These are phyloP conservation scores for Muricea muricata DNA, from an alignment of 92 coral and sea anemone species.

Conservation along the genomic window DNA sequence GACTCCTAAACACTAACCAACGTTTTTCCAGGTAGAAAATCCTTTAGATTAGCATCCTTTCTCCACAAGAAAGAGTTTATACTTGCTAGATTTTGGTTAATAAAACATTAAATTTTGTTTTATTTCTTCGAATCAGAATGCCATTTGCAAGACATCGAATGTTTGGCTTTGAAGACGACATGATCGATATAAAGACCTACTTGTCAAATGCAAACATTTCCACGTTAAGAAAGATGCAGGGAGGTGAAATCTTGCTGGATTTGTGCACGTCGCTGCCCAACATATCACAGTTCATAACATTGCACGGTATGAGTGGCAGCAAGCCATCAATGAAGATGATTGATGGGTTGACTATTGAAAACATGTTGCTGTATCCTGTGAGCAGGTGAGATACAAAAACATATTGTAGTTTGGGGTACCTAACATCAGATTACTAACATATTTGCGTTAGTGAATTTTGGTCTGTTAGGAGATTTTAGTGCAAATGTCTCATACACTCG, in stretches of 20 bases:
- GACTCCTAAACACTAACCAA: neutral
- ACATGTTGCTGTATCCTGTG: slow-evolving; percentile 50
- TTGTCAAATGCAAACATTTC: slow-evolving; percentile 86
- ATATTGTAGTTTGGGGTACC: no score
- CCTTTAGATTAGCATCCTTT: neutral
- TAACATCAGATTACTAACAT: no score
- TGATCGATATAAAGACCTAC: slow-evolving; percentile 80
- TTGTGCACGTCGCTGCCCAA: slow-evolving; percentile 80
- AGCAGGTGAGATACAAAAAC: slow-evolving; percentile 45
- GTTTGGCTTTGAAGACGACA: slow-evolving; percentile 37
- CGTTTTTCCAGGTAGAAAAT: neutral
- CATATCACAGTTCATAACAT: slow-evolving; percentile 57
- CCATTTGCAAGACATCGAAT: slow-evolving; percentile 19
- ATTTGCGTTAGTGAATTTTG: no score
- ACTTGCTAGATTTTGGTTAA: no score
- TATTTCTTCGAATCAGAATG: neutral
- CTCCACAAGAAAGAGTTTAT: neutral
- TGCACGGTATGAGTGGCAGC: slow-evolving; percentile 25
- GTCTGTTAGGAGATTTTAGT: no score
- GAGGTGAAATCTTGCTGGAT: slow-evolving; percentile 84
- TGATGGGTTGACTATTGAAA: slow-evolving; percentile 24
- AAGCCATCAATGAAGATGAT: slow-evolving; percentile 62
- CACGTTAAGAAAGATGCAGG: slow-evolving; percentile 78
- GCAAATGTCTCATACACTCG: no score
- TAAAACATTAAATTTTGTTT: no score